phyloP scores from a whole-genome alignment of 2,888 invertebrate species.

The Campopleginae sp. region DNA sequence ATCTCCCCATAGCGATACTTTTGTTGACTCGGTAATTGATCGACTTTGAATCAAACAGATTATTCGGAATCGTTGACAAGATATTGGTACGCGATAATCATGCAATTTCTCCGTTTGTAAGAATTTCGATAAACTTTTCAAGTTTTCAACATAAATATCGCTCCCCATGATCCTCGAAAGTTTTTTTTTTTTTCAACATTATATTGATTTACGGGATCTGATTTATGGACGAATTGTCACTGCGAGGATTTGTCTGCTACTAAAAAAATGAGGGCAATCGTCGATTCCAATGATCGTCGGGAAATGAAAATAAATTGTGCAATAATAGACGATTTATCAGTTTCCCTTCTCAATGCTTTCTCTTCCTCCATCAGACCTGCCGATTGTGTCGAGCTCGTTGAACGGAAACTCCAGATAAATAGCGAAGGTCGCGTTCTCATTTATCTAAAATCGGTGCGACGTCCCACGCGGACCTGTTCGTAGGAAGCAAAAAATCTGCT shows the following conservation, averaged over 20 bases:
- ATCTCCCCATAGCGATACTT: constrained; percentile 24
- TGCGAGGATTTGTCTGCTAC: neutral
- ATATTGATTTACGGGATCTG: neutral
- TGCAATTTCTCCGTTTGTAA: too few species aligned
- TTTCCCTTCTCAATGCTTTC: neutral
- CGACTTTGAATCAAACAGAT: neutral
- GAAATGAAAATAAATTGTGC: neutral
- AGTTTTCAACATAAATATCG: neutral
- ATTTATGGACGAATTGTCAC: neutral
- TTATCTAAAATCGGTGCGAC: constrained; percentile 72
- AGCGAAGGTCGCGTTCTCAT: constrained; percentile 74
- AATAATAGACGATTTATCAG: neutral
- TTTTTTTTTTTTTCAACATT: neutral
- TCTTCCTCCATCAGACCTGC: neutral
- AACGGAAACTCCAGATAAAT: constrained; percentile 54
- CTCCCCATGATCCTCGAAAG: neutral
- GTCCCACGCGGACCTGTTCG: constrained; percentile 72
- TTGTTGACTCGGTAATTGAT: constrained; percentile 27
- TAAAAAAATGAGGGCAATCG: neutral
- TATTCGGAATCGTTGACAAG: neutral
- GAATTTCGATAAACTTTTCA: neutral
- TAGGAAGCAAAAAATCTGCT: constrained; percentile 68
- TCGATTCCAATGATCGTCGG: neutral
- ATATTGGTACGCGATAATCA: neutral
- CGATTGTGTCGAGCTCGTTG: constrained; percentile 40